phyloP scores from a whole-genome alignment of 2,888 invertebrate species.

The Lutraria lutraria region DNA sequence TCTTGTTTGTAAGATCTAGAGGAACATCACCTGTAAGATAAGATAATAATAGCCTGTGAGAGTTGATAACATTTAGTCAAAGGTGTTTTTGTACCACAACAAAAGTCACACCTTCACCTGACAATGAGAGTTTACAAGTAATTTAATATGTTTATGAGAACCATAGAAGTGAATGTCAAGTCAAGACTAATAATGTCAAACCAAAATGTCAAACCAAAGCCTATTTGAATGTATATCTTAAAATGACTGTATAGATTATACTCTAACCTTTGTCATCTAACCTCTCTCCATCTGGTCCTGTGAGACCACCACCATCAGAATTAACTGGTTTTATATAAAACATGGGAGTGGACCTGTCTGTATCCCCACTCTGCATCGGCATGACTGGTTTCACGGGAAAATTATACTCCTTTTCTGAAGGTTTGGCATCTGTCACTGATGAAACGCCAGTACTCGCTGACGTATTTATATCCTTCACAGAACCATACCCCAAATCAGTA shows the following conservation, averaged over 20 bases:
- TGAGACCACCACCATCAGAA: constrained; percentile 80
- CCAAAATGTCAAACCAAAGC: too few relatives aligned
- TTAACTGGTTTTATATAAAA: constrained; percentile 86
- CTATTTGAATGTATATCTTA: too few relatives aligned
- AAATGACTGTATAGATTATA: not conserved
- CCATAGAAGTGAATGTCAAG: too few relatives aligned
- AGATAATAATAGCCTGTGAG: not conserved
- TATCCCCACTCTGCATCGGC: constrained; percentile 77
- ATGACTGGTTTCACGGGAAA: constrained; percentile 67
- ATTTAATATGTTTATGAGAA: too few relatives aligned
- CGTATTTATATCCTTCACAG: constrained; percentile 39
- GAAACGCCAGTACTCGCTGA: not conserved
- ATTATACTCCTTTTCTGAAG: constrained; percentile 48
- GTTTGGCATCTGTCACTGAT: not conserved
- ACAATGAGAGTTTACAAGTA: too few relatives aligned
- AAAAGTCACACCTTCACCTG: too few relatives aligned
- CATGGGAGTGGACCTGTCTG: constrained; percentile 77
- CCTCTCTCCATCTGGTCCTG: constrained; percentile 78
- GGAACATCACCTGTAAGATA: constrained; percentile 83
- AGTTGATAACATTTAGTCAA: not conserved
- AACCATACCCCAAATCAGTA: constrained; percentile 51
- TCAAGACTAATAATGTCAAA: too few relatives aligned
- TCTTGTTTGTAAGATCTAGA: constrained; percentile 82
- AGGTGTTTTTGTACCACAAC: too few relatives aligned
- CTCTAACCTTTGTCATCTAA: constrained; percentile 83